phyloP scores from a whole-genome alignment of 64 coral and sea anemone species.

The Acropora yongei region DNA sequence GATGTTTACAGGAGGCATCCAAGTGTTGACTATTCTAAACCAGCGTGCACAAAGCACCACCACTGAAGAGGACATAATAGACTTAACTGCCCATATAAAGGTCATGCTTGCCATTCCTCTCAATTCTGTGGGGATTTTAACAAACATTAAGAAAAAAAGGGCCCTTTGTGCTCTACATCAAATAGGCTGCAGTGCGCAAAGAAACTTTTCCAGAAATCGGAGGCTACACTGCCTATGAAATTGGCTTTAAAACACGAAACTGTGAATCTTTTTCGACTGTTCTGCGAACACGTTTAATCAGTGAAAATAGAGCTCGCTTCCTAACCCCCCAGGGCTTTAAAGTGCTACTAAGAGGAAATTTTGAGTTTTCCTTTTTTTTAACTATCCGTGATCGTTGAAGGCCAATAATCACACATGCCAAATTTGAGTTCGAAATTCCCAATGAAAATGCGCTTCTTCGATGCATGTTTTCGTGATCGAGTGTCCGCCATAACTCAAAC shows the following conservation, averaged over 20 bases:
- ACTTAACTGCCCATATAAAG: constrained; percentile 22
- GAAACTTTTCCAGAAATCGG: background rate
- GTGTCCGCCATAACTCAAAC: no score
- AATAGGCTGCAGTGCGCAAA: background rate
- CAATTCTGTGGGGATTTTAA: constrained; percentile 15
- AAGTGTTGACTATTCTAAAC: constrained; percentile 17
- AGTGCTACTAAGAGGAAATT: no score
- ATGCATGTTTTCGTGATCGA: no score
- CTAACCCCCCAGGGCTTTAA: constrained; percentile 18
- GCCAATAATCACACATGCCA: no score
- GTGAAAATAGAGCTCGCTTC: constrained; percentile 27
- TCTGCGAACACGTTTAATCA: constrained; percentile 8
- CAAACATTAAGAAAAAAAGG: constrained; percentile 29
- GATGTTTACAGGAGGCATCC: constrained; percentile 6
- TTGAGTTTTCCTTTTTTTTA: no score
- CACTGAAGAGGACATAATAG: constrained; percentile 9
- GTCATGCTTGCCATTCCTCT: constrained; percentile 1
- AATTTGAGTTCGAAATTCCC: no score
- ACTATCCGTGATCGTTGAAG: no score
- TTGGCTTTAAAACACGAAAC: constrained; percentile 32
- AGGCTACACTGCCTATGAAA: background rate
- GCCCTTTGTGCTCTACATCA: background rate
- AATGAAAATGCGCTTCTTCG: no score
- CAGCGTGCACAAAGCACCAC: background rate
- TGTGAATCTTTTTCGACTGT: constrained; percentile 5